phyloP scores from a whole-genome alignment of 2,888 invertebrate genomes.

The Dastarcus helophoroides region DNA sequence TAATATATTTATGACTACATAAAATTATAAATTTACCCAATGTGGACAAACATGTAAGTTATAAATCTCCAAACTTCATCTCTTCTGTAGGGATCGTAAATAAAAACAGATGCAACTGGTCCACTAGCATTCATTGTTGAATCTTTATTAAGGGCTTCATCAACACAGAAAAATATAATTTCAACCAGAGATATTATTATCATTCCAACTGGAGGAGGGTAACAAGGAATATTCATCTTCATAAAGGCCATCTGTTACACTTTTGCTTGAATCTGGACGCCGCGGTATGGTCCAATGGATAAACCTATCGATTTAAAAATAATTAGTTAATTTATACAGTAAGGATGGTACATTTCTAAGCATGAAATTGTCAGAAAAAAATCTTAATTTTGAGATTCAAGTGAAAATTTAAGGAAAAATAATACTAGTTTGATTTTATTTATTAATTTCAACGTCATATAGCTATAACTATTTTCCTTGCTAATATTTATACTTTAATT shows the following conservation, averaged over 20 bases:
- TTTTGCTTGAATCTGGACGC: conserved; percentile 20
- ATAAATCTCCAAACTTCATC: conserved; percentile 87
- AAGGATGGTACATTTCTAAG: too few relatives aligned
- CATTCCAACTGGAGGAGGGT: conserved; percentile 89
- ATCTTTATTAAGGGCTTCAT: conserved; percentile 24
- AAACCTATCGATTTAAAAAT: too few relatives aligned
- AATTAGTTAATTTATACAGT: too few relatives aligned
- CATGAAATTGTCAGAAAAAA: background rate
- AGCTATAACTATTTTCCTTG: too few relatives aligned
- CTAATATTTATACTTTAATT: too few relatives aligned
- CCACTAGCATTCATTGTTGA: conserved; percentile 41
- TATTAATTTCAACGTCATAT: too few relatives aligned
- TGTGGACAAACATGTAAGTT: conserved; percentile 94
- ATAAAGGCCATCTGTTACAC: conserved; percentile 57
- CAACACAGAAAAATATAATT: conserved; percentile 55
- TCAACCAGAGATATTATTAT: conserved; percentile 78
- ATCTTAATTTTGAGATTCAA: too few relatives aligned
- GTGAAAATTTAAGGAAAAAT: background rate
- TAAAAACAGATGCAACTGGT: conserved; percentile 68
- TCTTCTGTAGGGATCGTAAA: conserved; percentile 78
- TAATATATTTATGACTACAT: conserved; percentile 2
- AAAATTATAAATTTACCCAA: conserved; percentile 50
- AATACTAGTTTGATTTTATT: background rate
- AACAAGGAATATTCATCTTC: conserved; percentile 87
- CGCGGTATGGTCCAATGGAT: conserved; percentile 16